Base-by-base conservation (phyloP, 2,888 invertebrate genomes). In the Plebejus melissa region DNA sequence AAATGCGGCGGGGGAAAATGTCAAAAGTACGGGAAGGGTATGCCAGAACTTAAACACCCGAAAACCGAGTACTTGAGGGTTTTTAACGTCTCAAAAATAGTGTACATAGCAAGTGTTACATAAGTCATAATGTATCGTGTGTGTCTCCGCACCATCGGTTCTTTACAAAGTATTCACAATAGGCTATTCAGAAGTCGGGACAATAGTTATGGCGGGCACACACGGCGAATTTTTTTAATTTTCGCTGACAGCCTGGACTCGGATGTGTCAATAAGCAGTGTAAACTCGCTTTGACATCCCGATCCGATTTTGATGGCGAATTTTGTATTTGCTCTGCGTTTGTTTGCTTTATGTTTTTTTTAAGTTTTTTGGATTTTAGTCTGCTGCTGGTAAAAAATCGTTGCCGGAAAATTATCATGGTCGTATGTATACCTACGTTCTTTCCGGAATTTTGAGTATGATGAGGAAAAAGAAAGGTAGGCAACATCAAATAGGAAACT, bases 131-230 rank as follows among this genome's bases (percentile, higher is more conserved):
- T 75, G 69, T 74, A 75, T 75, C 74, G 69, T 70, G 74, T 76
- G 74, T 74, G 46, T 75, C 70, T 72, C 76, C 77, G 77, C 77
- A 75, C 78, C 78, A 80, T 80, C 79, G 79, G 77, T 78, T 79
- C 80, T 77, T 79, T 79, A 79, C 77, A 77, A 78, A 74, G 75
- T 77, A 76, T 76, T 75, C 75, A 87, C 85, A 86, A 86, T 84
- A 79, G 87, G 83, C 84, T 76, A 88, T 89, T 87, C 87, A 88
- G 87, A 87, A 79, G 79, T 81, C 81, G 79, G 84, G 85, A 90
- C 89, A 90, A 90, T 88, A 85, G 87, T 84, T 83, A 83, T 83
- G 83, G 82, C 77, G 80, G 84, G 89, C 88, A 85, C 87, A 86
- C 86, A 87, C 84, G 81, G 81, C 79, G 80, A 79, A 82, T 72